phyloP scores from a whole-genome alignment of 2,888 invertebrate species.

The Caenorhabditis drosophilae region DNA sequence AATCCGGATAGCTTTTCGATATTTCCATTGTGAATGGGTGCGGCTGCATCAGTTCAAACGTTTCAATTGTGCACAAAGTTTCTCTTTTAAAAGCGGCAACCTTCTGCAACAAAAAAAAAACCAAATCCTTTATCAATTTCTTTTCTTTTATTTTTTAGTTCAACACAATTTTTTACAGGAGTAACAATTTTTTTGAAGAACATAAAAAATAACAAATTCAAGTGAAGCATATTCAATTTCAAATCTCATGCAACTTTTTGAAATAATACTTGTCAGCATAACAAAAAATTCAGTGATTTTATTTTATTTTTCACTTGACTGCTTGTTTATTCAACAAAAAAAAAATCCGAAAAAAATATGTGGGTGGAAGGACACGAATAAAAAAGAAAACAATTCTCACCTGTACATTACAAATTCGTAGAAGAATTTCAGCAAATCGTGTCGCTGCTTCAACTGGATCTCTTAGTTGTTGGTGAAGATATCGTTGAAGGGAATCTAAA shows the following conservation, averaged over 20 bases:
- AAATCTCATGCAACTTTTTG: slow-evolving; percentile 5
- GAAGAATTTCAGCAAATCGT: slow-evolving; percentile 39
- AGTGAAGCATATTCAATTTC: too few species aligned
- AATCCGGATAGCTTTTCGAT: slow-evolving; percentile 63
- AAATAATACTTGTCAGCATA: background rate
- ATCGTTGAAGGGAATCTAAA: slow-evolving; percentile 52
- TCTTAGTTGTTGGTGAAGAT: slow-evolving; percentile 40
- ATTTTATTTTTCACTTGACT: background rate
- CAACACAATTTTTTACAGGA: too few species aligned
- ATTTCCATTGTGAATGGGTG: slow-evolving; percentile 68
- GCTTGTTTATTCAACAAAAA: too few species aligned
- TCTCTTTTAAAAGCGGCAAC: slow-evolving; percentile 68
- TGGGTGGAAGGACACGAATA: too few species aligned
- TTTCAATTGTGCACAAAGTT: slow-evolving; percentile 67
- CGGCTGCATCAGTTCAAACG: slow-evolving; percentile 66
- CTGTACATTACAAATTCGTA: slow-evolving; percentile 52
- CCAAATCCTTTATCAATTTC: too few species aligned
- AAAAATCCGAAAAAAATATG: too few species aligned
- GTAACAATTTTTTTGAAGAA: too few species aligned
- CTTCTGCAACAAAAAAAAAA: slow-evolving; percentile 60
- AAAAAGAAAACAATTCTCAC: too few species aligned
- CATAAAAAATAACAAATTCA: too few species aligned
- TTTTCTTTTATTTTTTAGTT: too few species aligned
- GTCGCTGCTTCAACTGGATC: slow-evolving; percentile 36
- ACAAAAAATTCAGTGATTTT: background rate